Evolutionary conservation across 2,797 vertebrate genomes (phyloP), one percentile per base, ranked within the genome.

Genomic region (Hybognathus amarus): DNA sequence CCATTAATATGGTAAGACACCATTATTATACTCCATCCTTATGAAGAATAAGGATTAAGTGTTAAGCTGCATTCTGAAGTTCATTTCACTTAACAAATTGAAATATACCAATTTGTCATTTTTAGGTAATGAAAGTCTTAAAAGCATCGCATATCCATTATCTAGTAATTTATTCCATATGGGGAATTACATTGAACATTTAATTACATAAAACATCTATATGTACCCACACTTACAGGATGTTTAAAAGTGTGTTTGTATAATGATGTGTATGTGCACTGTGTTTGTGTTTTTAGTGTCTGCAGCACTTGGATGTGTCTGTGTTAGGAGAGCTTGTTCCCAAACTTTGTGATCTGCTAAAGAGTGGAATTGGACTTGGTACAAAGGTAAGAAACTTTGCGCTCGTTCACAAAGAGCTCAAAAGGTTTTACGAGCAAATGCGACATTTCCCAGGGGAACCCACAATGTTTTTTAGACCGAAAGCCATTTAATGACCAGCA

Each of bases 271-370:
- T 24, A 42, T 59, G 24, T 59, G 27, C 2, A 38, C 22, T 76
- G 15, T 71, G 24, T 83, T 63, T 77, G 4, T 79, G 27, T 73
- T 83, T 79, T 50, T 91, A 99, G 98, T 98, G 97, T 93, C 94
- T 99, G 91, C 98, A 99, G 83, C 98, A 99, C 90, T 93, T 99
- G 54, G 98, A 99, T 88, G 96, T 96, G 10, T 96, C 96, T 0
- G 97, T 99, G 79, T 93, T 99, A 5, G 94, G 96, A 54, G 97
- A 98, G 78, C 95, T 99, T 85, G 94, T 99, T 87, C 98, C 98
- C 82, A 95, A 95, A 40, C 94, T 99, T 36, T 98, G 97, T 91
- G 98, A 99, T 73, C 94, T 99, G 85, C 94, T 99, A 30, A 98
- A 96, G 93, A 98, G 97, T 88, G 97, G 97, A 88, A 93, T 99